Evolutionary conservation across 2,888 invertebrate genomes (phyloP).

Genomic region (Deilephila porcellus): DNA sequence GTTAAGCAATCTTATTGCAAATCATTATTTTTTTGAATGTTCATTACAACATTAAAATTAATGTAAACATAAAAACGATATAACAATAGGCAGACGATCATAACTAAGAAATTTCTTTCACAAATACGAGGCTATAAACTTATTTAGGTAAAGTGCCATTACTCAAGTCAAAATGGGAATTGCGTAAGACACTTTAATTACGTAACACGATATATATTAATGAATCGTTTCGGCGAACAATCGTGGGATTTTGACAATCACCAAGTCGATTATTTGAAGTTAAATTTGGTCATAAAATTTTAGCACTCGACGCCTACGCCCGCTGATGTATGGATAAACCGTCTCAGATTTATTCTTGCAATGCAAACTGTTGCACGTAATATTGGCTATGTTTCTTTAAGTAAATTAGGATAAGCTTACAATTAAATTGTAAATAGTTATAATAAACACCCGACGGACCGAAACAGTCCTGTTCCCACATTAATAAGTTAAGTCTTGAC

Average conservation of each 20-base stretch:
- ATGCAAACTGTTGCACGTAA: constrained; percentile 1
- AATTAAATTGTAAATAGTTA: neutral
- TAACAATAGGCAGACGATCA: neutral
- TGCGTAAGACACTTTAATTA: constrained; percentile 23
- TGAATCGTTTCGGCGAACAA: constrained; percentile 25
- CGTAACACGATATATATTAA: constrained; percentile 22
- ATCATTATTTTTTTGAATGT: no score
- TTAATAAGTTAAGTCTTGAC: no score
- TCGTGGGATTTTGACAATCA: constrained; percentile 31
- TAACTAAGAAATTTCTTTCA: constrained; percentile 9
- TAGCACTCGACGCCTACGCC: constrained; percentile 36
- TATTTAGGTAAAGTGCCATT: constrained; percentile 23
- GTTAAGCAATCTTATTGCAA: no score
- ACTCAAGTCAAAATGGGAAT: constrained; percentile 18
- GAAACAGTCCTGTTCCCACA: no score
- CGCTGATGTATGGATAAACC: constrained; percentile 21
- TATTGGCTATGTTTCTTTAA: constrained; percentile 15
- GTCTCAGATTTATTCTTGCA: constrained; percentile 21
- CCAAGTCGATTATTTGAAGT: constrained; percentile 33
- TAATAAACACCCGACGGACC: no score
- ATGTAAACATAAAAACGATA: no score
- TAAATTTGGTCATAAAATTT: constrained; percentile 37
- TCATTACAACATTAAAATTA: no score
- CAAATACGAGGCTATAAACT: neutral
- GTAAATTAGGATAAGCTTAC: constrained; percentile 1